Evolutionary conservation across 2,113 vertebrate genomes (phyloP).

Genomic region (Hirundichthys speculiger): DNA sequence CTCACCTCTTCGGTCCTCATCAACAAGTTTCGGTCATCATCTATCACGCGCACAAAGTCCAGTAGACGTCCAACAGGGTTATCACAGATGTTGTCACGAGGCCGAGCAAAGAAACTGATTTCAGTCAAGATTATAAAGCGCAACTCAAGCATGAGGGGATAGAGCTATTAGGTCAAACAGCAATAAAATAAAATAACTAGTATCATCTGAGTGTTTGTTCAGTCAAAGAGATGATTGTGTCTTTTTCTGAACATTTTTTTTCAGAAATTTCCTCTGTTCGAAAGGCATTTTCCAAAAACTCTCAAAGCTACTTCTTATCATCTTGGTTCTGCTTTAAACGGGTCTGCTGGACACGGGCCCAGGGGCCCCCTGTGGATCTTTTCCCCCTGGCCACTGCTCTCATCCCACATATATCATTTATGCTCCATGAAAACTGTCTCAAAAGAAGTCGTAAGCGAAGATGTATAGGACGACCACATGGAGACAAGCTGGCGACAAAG

Average conservation of each 20-base stretch:
- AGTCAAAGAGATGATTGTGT: too few species aligned
- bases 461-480: background rate
- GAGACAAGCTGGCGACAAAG: background rate
- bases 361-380: background rate
- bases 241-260: too few species aligned
- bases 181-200: too few species aligned
- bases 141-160: background rate
- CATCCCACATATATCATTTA: background rate
- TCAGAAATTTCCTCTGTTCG: too few species aligned
- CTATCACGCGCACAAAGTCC: conserved; percentile 14
- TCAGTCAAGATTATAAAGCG: background rate
- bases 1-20: conserved; percentile 2
- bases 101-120: background rate
- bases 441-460: background rate
- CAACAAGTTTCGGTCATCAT: conserved; percentile 21
- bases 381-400: background rate
- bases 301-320: background rate
- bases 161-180: too few species aligned
- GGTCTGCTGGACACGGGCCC: background rate
- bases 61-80: background rate
- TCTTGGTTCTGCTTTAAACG: background rate
- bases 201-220: too few species aligned
- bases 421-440: background rate
- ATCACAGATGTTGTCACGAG: background rate
- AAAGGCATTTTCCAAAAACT: too few species aligned